Conservation (phyloP, 92 coral and sea anemone species). For the Ricordea florida region DNA sequence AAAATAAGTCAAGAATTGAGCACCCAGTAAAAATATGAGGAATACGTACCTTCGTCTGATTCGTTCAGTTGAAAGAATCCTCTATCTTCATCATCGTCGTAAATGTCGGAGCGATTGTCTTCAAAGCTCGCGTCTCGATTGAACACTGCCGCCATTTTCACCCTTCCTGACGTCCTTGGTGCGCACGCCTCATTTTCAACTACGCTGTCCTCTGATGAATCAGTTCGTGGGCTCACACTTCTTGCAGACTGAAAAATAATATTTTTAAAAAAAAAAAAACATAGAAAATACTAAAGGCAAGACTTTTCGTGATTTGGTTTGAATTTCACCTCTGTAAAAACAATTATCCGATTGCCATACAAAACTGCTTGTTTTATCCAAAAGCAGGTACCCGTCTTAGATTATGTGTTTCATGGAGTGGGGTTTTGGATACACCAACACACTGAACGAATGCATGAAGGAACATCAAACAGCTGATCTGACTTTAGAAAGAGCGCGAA, state of each 20-base stretch:
- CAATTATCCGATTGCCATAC: no score
- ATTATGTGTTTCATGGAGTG: no score
- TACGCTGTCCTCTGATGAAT: constrained; percentile 82
- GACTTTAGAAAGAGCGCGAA: no score
- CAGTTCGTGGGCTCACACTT: constrained; percentile 87
- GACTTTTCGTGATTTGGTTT: no score
- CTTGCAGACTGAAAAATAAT: constrained; percentile 55
- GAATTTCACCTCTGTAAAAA: no score
- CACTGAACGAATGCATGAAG: no score
- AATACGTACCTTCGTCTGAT: constrained; percentile 91
- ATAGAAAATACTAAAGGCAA: not conserved
- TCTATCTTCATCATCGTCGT: constrained; percentile 91
- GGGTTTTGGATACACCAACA: no score
- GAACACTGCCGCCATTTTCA: constrained; percentile 92
- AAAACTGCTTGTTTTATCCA: no score
- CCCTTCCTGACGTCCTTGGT: constrained; percentile 47
- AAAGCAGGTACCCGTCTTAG: no score
- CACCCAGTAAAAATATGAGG: not conserved
- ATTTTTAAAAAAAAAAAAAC: not conserved
- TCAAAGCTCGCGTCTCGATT: constrained; percentile 92
- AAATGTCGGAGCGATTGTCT: constrained; percentile 89
- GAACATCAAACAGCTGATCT: no score
- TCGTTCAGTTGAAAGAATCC: constrained; percentile 94
- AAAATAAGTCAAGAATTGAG: not conserved
- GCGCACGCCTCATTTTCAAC: constrained; percentile 81